Conservation (phyloP, 92 coral and sea anemone genomes). For the Meandrina meandrites region DNA sequence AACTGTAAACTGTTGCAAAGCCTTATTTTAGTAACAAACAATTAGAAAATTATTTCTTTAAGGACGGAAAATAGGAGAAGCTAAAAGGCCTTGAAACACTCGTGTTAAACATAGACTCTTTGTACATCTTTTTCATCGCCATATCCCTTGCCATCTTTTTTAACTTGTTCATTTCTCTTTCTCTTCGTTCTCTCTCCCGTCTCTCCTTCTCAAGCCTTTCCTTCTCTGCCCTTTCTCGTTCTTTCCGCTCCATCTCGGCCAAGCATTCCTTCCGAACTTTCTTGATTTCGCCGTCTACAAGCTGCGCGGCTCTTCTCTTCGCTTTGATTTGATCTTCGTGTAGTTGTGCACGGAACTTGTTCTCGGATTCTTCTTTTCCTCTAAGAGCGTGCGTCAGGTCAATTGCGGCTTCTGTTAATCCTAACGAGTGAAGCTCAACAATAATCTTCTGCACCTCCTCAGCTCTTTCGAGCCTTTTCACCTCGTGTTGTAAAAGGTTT, state of each 20-base stretch:
- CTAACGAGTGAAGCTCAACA: slow-evolving; percentile 64
- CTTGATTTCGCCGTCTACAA: slow-evolving; percentile 53
- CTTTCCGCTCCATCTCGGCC: slow-evolving; percentile 57
- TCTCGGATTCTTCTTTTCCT: slow-evolving; percentile 68
- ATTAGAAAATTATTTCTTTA: slow-evolving; percentile 8
- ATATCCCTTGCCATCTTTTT: slow-evolving; percentile 67
- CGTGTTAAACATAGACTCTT: slow-evolving; percentile 44
- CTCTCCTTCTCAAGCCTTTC: slow-evolving; percentile 61
- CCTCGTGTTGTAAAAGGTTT: slow-evolving; percentile 67
- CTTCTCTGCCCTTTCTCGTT: slow-evolving; percentile 44
- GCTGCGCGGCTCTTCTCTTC: slow-evolving; percentile 34
- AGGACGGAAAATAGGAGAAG: slow-evolving; percentile 73
- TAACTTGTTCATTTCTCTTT: slow-evolving; percentile 49
- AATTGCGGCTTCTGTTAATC: slow-evolving; percentile 63
- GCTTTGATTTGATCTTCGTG: slow-evolving; percentile 49
- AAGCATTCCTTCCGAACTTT: slow-evolving; percentile 60
- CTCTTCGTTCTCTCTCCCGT: slow-evolving; percentile 55
- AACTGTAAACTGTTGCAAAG: neutral
- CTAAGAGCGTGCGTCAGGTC: slow-evolving; percentile 72
- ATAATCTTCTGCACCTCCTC: slow-evolving; percentile 78
- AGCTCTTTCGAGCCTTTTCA: slow-evolving; percentile 74
- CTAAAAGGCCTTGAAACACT: slow-evolving; percentile 67
- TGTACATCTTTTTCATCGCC: slow-evolving; percentile 61
- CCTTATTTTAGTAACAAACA: neutral
- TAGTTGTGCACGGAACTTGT: slow-evolving; percentile 43